These are phyloP conservation scores for Congeria kusceri DNA, from an alignment of 2,888 invertebrate species.

Conservation along the genomic window DNA sequence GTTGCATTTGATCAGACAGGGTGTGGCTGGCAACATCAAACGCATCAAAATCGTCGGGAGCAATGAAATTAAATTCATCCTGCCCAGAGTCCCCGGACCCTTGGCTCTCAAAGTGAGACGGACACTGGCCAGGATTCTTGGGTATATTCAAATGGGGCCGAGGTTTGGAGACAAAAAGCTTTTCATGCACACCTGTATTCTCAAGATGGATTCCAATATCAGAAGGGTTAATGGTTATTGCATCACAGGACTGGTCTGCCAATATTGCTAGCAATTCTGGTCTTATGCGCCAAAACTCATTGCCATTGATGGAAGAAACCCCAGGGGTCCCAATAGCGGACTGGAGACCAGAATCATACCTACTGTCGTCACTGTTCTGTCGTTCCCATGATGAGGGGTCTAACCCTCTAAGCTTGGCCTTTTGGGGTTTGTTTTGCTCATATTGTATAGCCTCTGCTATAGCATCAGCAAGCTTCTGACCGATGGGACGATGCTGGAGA, in stretches of 20 bases:
- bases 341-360: slow-evolving; percentile 51
- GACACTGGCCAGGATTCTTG: not conserved
- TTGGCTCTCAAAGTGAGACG: slow-evolving; percentile 2
- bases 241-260: slow-evolving; percentile 19
- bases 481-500: slow-evolving; percentile 36
- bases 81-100: slow-evolving; percentile 39
- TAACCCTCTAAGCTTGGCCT: slow-evolving; percentile 27
- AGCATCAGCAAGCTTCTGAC: slow-evolving; percentile 41
- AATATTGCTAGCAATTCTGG: slow-evolving; percentile 10
- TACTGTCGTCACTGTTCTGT: slow-evolving; percentile 47
- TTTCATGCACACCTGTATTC: not conserved
- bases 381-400: slow-evolving; percentile 1
- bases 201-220: slow-evolving; percentile 14
- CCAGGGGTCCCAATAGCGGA: slow-evolving; percentile 26
- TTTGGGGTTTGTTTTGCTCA: slow-evolving; percentile 46
- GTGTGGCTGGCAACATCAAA: slow-evolving; percentile 45
- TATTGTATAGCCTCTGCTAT: slow-evolving; percentile 27
- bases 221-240: slow-evolving; percentile 35
- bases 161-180: not conserved
- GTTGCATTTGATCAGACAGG: slow-evolving; percentile 50
- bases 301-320: slow-evolving; percentile 14
- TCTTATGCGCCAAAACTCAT: not conserved
- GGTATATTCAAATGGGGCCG: slow-evolving; percentile 18
- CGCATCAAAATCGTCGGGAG: slow-evolving; percentile 50
- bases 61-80: slow-evolving; percentile 43